Evolutionary conservation across 2,888 invertebrate species (phyloP).

Genomic region (Drosophila leonis): DNA sequence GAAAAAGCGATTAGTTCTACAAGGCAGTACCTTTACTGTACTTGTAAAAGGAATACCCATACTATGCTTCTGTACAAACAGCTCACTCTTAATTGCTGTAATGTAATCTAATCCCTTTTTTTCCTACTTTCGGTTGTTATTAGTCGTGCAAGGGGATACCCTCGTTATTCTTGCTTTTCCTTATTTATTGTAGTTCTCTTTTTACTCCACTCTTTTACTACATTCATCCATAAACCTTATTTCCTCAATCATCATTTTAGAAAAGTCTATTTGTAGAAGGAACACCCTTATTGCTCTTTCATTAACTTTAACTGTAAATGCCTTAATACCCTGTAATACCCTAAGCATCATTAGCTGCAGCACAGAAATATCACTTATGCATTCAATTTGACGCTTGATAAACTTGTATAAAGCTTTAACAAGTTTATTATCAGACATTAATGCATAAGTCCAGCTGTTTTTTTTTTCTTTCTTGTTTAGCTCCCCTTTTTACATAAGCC

Average conservation of each 20-base stretch:
- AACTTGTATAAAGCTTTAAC: background rate
- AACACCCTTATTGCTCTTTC: background rate
- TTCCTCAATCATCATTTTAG: background rate
- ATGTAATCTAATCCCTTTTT: background rate
- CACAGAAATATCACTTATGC: background rate
- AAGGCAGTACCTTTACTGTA: too few relatives aligned
- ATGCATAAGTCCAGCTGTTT: background rate
- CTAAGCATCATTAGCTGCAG: background rate
- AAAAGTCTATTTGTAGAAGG: background rate
- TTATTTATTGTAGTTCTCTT: background rate
- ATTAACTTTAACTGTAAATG: background rate
- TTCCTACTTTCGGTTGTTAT: background rate
- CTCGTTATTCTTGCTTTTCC: background rate
- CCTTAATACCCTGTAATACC: background rate
- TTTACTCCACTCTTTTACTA: background rate
- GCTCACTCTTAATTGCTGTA: too few relatives aligned
- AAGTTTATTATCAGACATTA: slow-evolving; percentile 2
- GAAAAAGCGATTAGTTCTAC: too few relatives aligned
- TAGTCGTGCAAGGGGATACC: background rate
- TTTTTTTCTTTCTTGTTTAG: background rate
- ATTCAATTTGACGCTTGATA: background rate
- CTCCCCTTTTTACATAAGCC: background rate
- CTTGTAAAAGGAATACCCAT: background rate
- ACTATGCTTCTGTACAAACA: too few relatives aligned
- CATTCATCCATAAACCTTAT: background rate